Evolutionary conservation across 2,797 vertebrate genomes (phyloP), one percentile per base, ranked within the genome.

Genomic region (Alectoris magna): DNA sequence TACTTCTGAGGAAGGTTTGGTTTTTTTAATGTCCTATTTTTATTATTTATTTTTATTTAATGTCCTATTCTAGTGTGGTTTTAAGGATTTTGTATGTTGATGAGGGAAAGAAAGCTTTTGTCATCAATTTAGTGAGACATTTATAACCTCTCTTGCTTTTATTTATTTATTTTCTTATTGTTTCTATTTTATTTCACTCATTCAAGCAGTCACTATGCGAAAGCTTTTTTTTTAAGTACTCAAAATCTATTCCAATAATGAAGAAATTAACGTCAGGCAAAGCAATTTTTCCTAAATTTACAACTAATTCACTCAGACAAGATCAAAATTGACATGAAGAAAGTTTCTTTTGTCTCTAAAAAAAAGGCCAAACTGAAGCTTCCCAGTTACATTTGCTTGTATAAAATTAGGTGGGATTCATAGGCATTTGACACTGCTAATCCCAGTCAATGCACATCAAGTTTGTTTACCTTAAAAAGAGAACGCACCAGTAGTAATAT

Each of bases 251-350:
- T 96, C 81, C 91, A 84, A 81, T 93, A 87, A 94, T 90, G 90
- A 95, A 88, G 86, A 94, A 84, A 91, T 77, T 86, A 96, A 87
- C 77, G 78, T 91, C 81, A 94, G 91, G 90, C 82, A 78, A 95
- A 75, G 87, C 67, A 89, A 60, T 93, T 95, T 95, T 94, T 91
- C 87, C 88, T 93, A 94, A 86, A 92, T 94, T 93, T 96, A 75
- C 76, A 90, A 55, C 66, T 91, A 44, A 67, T 88, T 94, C 53
- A 90, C 68, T 71, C 64, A 67, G 36, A 81, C 46, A 75, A 66
- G 59, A 93, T 83, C 59, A 86, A 86, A 94, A 81, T 76, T 89
- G 79, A 64, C 91, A 77, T 56, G 48, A 83, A 77, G 63, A 93
- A 95, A 91, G 55, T 80, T 72, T 84, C 14, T 14, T 79, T 59